These are phyloP conservation scores for Drosophila borealis DNA, from an alignment of 2,888 invertebrate genomes.

Conservation along the genomic window DNA sequence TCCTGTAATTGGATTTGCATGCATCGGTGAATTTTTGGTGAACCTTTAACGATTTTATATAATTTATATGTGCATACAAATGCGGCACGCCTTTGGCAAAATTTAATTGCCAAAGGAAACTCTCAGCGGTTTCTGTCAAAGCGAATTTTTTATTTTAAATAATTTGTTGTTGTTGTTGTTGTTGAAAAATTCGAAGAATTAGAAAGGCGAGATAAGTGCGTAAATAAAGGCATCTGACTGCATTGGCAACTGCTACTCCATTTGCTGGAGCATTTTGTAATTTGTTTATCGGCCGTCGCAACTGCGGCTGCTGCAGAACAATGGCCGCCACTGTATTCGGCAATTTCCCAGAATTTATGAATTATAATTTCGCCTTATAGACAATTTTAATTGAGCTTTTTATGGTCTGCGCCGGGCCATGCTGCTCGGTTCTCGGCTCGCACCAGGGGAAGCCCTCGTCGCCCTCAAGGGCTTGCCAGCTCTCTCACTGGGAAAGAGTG, in stretches of 20 bases:
- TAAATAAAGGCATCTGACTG: conserved; percentile 32
- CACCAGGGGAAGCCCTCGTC: not conserved
- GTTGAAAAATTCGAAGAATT: conserved; percentile 57
- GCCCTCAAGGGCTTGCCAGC: conserved; percentile 15
- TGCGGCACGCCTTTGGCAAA: conserved; percentile 34
- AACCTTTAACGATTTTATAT: conserved; percentile 64
- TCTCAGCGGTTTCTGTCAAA: conserved; percentile 55
- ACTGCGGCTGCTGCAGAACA: conserved; percentile 62
- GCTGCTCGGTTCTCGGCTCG: not conserved
- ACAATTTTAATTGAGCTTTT: conserved; percentile 85
- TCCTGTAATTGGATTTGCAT: conserved; percentile 82
- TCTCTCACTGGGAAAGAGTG: conserved; percentile 30
- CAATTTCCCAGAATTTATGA: conserved; percentile 85
- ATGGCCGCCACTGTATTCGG: conserved; percentile 82
- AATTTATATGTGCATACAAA: conserved; percentile 48
- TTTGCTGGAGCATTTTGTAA: conserved; percentile 57
- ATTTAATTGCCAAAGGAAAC: conserved; percentile 46
- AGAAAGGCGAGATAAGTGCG: conserved; percentile 36
- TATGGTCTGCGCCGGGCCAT: conserved; percentile 58
- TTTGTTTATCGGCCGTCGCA: conserved; percentile 64
- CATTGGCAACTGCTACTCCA: conserved; percentile 37
- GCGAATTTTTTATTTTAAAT: conserved; percentile 30
- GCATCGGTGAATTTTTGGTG: conserved; percentile 71
- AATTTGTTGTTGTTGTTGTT: not conserved
- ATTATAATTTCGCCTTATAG: conserved; percentile 82